A percentile compares a stretch with the other conserved stretches of the same genome.
These are phyloP conservation scores for Aplochiton taeniatus DNA, from an alignment of 2,797 vertebrate genomes.

Conservation along the genomic window DNA sequence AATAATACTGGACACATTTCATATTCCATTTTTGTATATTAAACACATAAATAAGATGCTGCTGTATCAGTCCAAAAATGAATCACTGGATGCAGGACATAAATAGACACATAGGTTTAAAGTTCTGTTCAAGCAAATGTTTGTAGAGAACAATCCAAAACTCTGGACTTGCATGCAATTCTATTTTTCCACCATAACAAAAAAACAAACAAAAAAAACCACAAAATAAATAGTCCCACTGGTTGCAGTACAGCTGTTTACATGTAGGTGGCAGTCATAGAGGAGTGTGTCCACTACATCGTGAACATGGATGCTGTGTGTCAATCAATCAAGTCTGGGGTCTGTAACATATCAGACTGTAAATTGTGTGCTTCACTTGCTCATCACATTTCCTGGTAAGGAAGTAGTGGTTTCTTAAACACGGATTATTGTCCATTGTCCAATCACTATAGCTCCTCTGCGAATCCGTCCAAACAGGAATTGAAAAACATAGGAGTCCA, in stretches of 20 bases:
- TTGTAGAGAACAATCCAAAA: conserved; percentile 29
- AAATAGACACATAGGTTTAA: conserved; percentile 39
- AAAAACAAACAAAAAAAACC: conserved; percentile 19
- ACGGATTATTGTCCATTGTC: no score
- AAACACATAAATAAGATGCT: conserved; percentile 16
- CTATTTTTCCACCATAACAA: conserved; percentile 27
- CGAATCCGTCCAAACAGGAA: no score
- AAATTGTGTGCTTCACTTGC: no score
- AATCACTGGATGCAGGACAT: conserved; percentile 26
- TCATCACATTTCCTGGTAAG: no score
- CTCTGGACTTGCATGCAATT: conserved; percentile 52
- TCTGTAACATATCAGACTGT: no score
- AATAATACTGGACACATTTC: conserved; percentile 4
- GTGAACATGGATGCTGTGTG: no score
- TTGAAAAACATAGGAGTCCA: no score
- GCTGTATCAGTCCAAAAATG: conserved; percentile 6
- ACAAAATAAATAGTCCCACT: conserved; percentile 31
- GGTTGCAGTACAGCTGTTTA: conserved; percentile 38
- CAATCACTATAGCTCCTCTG: no score
- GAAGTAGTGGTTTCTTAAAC: no score
- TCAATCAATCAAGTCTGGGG: conserved; percentile 16
- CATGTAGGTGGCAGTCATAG: conserved; percentile 35
- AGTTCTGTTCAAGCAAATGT: conserved; percentile 32
- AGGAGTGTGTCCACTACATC: conserved; percentile 33
- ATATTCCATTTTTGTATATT: background rate